These are phyloP conservation scores for Arenaria interpres DNA, from an alignment of 2,113 vertebrate species.

Conservation along the genomic window DNA sequence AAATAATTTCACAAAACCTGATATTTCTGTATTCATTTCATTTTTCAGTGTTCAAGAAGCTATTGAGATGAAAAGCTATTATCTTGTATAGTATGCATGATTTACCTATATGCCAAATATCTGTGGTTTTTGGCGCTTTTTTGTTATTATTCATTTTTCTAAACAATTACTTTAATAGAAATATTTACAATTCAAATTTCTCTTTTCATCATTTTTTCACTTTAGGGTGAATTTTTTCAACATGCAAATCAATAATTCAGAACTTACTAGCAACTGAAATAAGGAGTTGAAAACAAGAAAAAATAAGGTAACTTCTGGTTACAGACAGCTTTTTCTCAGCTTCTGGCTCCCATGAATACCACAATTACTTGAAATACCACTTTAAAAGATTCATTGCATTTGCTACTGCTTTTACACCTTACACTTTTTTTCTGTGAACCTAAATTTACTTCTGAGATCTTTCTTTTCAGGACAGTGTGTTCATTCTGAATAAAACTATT, in stretches of 20 bases:
- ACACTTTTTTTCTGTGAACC: not conserved
- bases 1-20: not conserved
- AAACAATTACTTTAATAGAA: slow-evolving; percentile 43
- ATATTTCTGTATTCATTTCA: not conserved
- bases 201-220: slow-evolving; percentile 33
- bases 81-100: not conserved
- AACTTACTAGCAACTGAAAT: slow-evolving; percentile 11
- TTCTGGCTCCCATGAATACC: not conserved
- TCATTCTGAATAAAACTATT: not conserved
- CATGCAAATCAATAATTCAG: slow-evolving; percentile 53
- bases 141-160: not conserved
- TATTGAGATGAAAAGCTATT: not conserved
- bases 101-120: slow-evolving; percentile 7
- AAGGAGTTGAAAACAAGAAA: slow-evolving; percentile 15
- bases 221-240: slow-evolving; percentile 38
- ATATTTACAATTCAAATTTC: slow-evolving; percentile 46
- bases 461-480: not conserved
- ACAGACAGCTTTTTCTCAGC: not conserved
- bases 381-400: not conserved
- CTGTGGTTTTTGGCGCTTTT: not conserved
- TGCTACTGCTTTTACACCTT: not conserved
- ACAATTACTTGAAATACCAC: not conserved
- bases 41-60: not conserved
- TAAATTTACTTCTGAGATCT: not conserved
- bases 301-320: not conserved